phyloP scores from a whole-genome alignment of 2,888 invertebrate genomes.

The Papilio gigon region DNA sequence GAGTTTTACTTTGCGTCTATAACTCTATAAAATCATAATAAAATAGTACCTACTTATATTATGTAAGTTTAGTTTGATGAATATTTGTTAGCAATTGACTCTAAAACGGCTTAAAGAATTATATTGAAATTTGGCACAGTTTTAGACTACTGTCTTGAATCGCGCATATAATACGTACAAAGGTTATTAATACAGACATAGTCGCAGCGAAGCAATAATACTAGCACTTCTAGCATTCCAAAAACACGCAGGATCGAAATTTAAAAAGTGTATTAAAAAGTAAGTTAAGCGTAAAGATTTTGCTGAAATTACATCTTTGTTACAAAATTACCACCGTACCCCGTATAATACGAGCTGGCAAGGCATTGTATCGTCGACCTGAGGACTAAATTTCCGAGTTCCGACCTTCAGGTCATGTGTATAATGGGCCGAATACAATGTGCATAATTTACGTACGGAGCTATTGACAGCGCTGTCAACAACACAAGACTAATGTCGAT shows the following conservation, averaged over 20 bases:
- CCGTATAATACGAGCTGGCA: neutral
- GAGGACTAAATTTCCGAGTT: constrained; percentile 43
- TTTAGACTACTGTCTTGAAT: too few relatives aligned
- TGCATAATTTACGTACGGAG: constrained; percentile 57
- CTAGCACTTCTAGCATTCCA: neutral
- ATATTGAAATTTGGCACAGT: too few relatives aligned
- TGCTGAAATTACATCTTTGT: neutral
- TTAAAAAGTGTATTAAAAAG: neutral
- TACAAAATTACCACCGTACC: neutral
- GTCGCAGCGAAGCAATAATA: too few relatives aligned
- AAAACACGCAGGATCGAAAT: neutral
- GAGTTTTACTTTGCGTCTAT: too few relatives aligned
- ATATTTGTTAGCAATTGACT: too few relatives aligned
- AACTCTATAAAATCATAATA: too few relatives aligned
- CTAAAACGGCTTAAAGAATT: too few relatives aligned
- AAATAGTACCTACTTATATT: too few relatives aligned
- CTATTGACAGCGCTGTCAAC: constrained; percentile 54
- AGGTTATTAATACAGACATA: too few relatives aligned
- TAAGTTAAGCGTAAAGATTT: neutral
- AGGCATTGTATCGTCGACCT: constrained; percentile 21
- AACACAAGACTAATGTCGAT: constrained; percentile 45
- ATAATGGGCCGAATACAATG: constrained; percentile 56
- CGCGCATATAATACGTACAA: too few relatives aligned
- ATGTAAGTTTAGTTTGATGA: too few relatives aligned
- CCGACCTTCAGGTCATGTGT: constrained; percentile 56